Base-by-base conservation (phyloP, 2,888 invertebrate genomes). In the Acanthosoma haemorrhoidale region DNA sequence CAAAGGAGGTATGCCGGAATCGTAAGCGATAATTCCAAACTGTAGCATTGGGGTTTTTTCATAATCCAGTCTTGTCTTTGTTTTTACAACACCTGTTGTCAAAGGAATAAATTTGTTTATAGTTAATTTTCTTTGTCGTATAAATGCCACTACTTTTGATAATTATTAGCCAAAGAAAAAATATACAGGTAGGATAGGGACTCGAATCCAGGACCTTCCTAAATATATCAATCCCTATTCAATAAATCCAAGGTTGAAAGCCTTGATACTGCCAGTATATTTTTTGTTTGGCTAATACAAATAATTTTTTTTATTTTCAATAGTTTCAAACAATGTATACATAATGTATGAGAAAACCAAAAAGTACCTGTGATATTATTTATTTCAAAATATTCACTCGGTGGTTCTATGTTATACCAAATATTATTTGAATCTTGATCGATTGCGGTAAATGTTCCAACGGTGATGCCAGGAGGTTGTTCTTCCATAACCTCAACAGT, bases 371-470 rank as follows among this genome's bases (percentile, higher is more conserved):
- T 91, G 5, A 87, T 85, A 77, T 90, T 88, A 78, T 94, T 90
- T 41, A 94, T 89, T 70, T 85, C 83, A 79, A 94, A 93, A 79
- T 89, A 92, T 0, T 88, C 86, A 77, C 84, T 90, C 0, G 89
- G 89, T n/a, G 80, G 78, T 51, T 85, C 81, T 58, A 90, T 87
- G 1, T 85, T 81, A 74, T 91, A 91, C 71, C 87, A 86, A 0
- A 90, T 87, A 74, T 94, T 90, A 63, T 90, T 89, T 0, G 93
- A 92, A 76, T 94, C 94, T 71, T 84, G 85, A 78, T 95, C 95
- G 0, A 86, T 87, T 0, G 93, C 94, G 13, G 86, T 84, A 77
- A 91, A 88, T 0, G 90, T 91, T 41, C 87, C 86, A 2, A 94
- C 86, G 8, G 89, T 83, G 0, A 91, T 88, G 8, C 92, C 93